Conservation (phyloP, 2,113 vertebrate species). For the Rattus norvegicus region GRCr8 NC_086028.1:21901001-21901500, state of each 20-base stretch:
- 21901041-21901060: not conserved
- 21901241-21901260: not conserved
- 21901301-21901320: not conserved
- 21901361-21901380: not conserved
- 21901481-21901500: not conserved
- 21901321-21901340: not conserved
- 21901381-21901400: not conserved
- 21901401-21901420: accelerated
- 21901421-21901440: not conserved
- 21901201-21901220: not conserved
- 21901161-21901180: not conserved
- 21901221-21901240: not conserved
- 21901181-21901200: not conserved
- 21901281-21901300: accelerated
- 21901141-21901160: not conserved
- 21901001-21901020: not conserved
- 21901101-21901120: not conserved
- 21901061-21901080: not conserved
- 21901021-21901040: not conserved
- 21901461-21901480: not conserved
- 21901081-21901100: not conserved
- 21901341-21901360: not conserved
- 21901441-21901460: no score
- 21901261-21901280: not conserved
- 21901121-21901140: not conserved